Percentiles rank a stretch among this genome's conserved stretches.
Evolutionary conservation across 2,113 vertebrate species (phyloP).

Genomic region (Phyllostomus discolor): DNA sequence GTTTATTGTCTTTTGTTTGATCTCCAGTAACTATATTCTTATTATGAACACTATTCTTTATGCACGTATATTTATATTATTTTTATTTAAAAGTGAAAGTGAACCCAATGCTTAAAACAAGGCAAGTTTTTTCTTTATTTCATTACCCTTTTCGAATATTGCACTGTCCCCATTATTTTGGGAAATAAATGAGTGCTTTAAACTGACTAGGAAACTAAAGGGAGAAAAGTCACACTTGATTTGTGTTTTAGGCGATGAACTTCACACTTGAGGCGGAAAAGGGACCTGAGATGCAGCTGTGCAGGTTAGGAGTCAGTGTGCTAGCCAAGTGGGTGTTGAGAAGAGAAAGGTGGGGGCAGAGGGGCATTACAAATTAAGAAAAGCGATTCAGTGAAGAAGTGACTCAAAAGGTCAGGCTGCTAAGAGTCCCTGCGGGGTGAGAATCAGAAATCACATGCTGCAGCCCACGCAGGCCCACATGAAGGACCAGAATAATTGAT

Average conservation of each 20-base stretch:
- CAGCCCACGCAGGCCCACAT: conserved; percentile 59
- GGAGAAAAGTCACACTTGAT: conserved; percentile 34
- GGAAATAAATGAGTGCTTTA: conserved; percentile 38
- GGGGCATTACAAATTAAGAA: conserved; percentile 2
- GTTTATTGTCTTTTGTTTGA: conserved; percentile 27
- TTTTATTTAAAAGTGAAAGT: background rate
- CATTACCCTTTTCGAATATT: background rate
- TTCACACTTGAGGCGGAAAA: conserved; percentile 32
- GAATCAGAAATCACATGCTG: conserved; percentile 43
- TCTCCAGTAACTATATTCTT: background rate
- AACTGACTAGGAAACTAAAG: conserved; percentile 33
- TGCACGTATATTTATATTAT: background rate
- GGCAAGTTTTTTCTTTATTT: background rate
- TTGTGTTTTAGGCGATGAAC: conserved; percentile 47
- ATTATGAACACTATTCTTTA: background rate
- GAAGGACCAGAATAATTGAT: conserved; percentile 65
- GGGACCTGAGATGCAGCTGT: background rate
- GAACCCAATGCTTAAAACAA: background rate
- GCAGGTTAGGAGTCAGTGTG: conserved; percentile 44
- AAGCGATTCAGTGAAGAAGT: conserved; percentile 37
- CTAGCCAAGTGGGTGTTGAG: background rate
- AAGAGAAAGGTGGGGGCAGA: background rate
- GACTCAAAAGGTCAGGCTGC: conserved; percentile 53
- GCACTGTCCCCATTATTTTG: background rate
- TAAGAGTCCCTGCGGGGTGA: conserved; percentile 47